Conservation (phyloP, 2,113 vertebrate species). For the Pao palembangensis region DNA sequence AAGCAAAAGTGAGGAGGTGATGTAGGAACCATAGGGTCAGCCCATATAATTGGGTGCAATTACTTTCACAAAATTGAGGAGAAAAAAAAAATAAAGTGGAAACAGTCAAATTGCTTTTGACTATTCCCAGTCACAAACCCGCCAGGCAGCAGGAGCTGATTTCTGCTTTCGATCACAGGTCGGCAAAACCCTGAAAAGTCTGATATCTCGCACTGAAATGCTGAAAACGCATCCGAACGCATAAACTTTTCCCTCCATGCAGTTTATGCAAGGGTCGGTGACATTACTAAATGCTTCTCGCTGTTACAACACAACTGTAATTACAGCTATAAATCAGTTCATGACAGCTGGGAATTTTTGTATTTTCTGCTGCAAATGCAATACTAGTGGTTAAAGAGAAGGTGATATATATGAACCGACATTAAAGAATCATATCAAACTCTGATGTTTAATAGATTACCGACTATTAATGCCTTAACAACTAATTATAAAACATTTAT, state of each 20-base stretch:
- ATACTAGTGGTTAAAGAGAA: not conserved
- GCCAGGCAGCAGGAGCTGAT: no score
- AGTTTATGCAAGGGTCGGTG: constrained; percentile 1
- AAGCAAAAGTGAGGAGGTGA: constrained; percentile 31
- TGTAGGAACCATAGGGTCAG: no score
- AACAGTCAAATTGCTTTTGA: no score
- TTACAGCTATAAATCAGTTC: not conserved
- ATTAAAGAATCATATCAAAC: no score
- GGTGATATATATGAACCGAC: no score
- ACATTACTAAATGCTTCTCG: not conserved
- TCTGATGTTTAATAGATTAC: no score
- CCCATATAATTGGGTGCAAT: no score
- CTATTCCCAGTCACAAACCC: no score
- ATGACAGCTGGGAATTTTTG: constrained; percentile 16
- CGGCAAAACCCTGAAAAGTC: no score
- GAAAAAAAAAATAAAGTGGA: no score
- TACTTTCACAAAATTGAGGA: no score
- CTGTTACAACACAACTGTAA: constrained; percentile 1
- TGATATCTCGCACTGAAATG: constrained; percentile 16
- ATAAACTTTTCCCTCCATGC: not conserved
- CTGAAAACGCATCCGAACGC: not conserved
- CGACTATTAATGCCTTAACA: not conserved
- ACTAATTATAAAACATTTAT: not conserved
- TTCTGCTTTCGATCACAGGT: no score
- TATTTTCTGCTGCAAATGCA: not conserved